Percentiles rank a stretch among this genome's conserved stretches.
Evolutionary conservation across 2,888 invertebrate genomes (phyloP).

Genomic region (Pogonocherus hispidulus): DNA sequence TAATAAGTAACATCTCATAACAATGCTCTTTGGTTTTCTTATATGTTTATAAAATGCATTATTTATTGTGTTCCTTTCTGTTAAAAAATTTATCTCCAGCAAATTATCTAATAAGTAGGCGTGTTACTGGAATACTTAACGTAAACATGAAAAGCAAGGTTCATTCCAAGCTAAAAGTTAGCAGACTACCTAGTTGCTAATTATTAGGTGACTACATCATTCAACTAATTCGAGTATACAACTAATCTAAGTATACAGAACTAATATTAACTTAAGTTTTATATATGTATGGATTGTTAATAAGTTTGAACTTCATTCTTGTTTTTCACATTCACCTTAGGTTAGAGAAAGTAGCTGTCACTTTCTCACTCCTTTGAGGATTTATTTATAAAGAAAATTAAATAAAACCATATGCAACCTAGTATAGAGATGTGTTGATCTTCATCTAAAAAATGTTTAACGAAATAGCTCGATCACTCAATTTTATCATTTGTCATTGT

Average conservation of each 20-base stretch:
- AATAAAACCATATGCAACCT: too few species aligned
- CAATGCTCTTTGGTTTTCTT: neutral
- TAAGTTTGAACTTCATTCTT: neutral
- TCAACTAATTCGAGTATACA: too few species aligned
- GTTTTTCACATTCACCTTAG: neutral
- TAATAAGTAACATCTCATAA: constrained; percentile 45
- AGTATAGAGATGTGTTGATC: too few species aligned
- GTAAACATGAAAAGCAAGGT: constrained; percentile 15
- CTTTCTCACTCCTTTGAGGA: neutral
- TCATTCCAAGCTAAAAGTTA: constrained; percentile 16
- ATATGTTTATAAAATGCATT: neutral
- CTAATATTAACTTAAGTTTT: neutral
- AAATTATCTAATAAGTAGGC: constrained; percentile 10
- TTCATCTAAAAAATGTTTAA: too few species aligned
- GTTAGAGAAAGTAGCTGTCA: neutral
- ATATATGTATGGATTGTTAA: too few species aligned
- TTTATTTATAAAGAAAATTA: neutral
- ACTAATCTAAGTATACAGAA: constrained; percentile 13
- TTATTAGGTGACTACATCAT: constrained; percentile 27
- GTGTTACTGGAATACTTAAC: neutral
- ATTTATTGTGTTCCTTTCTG: neutral
- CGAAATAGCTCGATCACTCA: too few species aligned
- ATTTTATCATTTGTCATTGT: too few species aligned
- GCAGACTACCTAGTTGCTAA: neutral
- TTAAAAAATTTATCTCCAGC: neutral